Evolutionary conservation across 2,888 invertebrate species (phyloP), one percentile per base, ranked within the genome.

Genomic region (Emmelina monodactyla): DNA sequence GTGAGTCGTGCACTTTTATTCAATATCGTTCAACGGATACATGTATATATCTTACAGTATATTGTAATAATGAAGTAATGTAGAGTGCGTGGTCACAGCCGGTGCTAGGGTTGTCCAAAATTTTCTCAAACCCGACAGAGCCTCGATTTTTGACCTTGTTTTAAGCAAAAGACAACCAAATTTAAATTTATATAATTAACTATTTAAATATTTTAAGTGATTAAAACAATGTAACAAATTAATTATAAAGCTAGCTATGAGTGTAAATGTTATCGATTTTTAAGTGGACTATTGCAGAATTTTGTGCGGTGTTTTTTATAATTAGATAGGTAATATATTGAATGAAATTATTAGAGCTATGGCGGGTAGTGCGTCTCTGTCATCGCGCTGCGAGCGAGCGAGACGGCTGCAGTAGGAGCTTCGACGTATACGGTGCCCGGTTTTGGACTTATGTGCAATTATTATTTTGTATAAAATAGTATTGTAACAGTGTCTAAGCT

Each of bases 291-390:
- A 72, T 71, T 75, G 73, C 71, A 76, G 65, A 69, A n/a, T 75
- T 75, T 78, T 76, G 78, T 73, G 80, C 76, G 72, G 72, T 70
- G 76, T 79, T 81, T 79, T 25, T 79, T 78, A 75, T 78, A 80
- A 75, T 76, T 81, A 81, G 81, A 76, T 81, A 81, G 81, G 81
- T 78, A 79, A 80, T 79, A 79, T 79, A 79, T 79, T 79, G 78
- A 79, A 80, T 72, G 78, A 75, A 75, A 76, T 76, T 69, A 73
- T 70, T 72, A 70, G 69, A 65, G 69, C 64, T 67, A 62, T 59
- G 69, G 66, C 62, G 62, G 61, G 58, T 59, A 62, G 62, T 58
- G 61, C 57, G 62, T 55, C 62, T 58, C 53, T 50, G 50, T 57
- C 53, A 50, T 50, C 56, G 51, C 45, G 47, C 51, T 45, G 41